Evolutionary conservation across 1,140 invertebrate genomes (phyloP), one percentile per base, ranked within the genome.

Genomic region (Aphis craccivora): DNA sequence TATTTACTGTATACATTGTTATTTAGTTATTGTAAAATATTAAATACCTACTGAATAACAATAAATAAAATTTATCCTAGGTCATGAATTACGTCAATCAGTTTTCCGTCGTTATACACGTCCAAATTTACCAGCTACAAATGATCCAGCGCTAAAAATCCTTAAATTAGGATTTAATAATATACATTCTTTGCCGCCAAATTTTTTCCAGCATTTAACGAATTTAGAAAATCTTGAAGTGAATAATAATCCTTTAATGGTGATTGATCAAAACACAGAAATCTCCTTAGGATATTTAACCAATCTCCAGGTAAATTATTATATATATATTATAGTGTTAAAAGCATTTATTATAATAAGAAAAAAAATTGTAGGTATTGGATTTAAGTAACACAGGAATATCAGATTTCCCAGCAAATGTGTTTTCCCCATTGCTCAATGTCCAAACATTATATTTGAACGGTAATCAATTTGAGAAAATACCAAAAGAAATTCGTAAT

Each of bases 261-360:
- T 93, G 1, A 93, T 93, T 5, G 91, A 93, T 51, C 91, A 86
- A 93, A 93, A 93, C 25, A 93, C 91, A 30, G 81, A 93, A 86
- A 53, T 93, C 4, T 14, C 91, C 11, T 53, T 93, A 43, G 35
- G 35, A 8, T 22, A 53, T 53, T 86, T 93, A 51, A 53, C 8
- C n/a, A 93, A 93, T n/a, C 76, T 93, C 6, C 67, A 93, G 76
- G 91, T 93, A 84, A 60, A 60, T 20, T 0, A 20, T n/a, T n/a
- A 3, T 51, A 14, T 35, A n/a, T 40, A 40, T 40, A 40, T 40
- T 40, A 40, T 51, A 18, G 48, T 35, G 25, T 48, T n/a, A 11
- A 30, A 51, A 48, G 22, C 84, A 45, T n/a, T n/a, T 25, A 23
- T 18, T 87, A 2, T 30, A 87, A 87, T 30, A 45, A 51, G 14